phyloP scores from a whole-genome alignment of 2,888 invertebrate genomes.

The Ctenicera cuprea region DNA sequence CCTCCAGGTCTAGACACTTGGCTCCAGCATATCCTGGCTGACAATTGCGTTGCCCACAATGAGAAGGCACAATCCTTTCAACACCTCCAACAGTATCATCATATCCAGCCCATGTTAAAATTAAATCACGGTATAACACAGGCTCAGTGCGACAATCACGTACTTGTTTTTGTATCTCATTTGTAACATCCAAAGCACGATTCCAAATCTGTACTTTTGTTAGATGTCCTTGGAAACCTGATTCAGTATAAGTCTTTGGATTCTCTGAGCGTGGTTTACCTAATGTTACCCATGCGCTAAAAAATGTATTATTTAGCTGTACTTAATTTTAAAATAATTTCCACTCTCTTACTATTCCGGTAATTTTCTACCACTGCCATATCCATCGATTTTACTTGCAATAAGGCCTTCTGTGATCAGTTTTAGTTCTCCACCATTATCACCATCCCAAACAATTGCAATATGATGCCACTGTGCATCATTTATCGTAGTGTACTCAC shows the following conservation, averaged over 20 bases:
- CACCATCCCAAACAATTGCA: conserved; percentile 95
- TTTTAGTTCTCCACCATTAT: conserved; percentile 88
- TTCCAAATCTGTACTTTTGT: conserved; percentile 97
- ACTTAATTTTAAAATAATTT: conserved; percentile 15
- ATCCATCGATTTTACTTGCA: conserved; percentile 93
- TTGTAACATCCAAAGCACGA: conserved; percentile 91
- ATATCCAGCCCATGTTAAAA: conserved; percentile 95
- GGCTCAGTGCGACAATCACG: conserved; percentile 94
- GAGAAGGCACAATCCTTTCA: conserved; percentile 92
- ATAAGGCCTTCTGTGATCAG: conserved; percentile 97
- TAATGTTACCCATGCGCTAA: conserved; percentile 91
- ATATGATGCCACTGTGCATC: conserved; percentile 98
- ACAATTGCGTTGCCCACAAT: conserved; percentile 93
- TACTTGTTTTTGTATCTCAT: conserved; percentile 95
- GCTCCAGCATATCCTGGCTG: conserved; percentile 90
- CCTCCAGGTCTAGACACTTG: conserved; percentile 89
- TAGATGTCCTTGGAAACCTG: conserved; percentile 96
- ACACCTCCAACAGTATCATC: conserved; percentile 92
- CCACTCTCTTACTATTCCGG: conserved; percentile 84
- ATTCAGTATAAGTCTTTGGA: conserved; percentile 88
- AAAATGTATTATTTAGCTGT: conserved; percentile 22
- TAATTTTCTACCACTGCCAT: conserved; percentile 87
- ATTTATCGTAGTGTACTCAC: conserved; percentile 94
- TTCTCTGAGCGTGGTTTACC: conserved; percentile 91
- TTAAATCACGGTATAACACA: conserved; percentile 88